Conservation (phyloP, 2,113 vertebrate genomes). For the Cichladusa arquata region DNA sequence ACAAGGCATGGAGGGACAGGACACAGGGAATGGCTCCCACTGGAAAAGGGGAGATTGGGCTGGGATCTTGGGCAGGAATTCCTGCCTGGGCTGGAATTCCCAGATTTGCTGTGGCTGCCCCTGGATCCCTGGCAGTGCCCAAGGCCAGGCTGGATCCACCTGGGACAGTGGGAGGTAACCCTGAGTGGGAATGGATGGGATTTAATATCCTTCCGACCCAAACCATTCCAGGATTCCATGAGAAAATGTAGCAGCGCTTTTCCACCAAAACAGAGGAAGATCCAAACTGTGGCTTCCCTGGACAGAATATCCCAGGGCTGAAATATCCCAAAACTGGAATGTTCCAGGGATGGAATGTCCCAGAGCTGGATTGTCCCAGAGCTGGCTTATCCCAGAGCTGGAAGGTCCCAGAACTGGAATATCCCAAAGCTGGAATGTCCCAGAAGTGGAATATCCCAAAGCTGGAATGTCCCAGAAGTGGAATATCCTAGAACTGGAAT, state of each 20-base stretch:
- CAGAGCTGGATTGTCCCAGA: no score
- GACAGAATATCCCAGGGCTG: neutral
- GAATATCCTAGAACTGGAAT: no score
- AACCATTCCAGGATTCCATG: neutral
- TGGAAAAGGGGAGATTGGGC: no score
- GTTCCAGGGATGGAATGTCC: no score
- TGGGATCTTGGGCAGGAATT: no score
- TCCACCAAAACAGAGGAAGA: fast-evolving
- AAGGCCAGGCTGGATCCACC: neutral
- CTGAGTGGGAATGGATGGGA: no score
- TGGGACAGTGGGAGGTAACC: fast-evolving
- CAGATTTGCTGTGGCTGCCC: neutral
- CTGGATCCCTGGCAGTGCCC: neutral
- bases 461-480: no score
- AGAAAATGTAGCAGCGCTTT: neutral
- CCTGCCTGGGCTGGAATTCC: no score
- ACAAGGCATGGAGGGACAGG: neutral
- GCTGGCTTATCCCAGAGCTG: fast-evolving
- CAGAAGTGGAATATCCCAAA: no score
- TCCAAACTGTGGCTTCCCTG: no score
- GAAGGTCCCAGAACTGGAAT: fast-evolving
- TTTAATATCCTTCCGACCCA: neutral
- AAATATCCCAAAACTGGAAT: neutral
- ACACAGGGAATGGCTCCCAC: no score
- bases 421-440: fast-evolving